Evolutionary conservation across 2,113 vertebrate genomes (phyloP).

Genomic region (Eurypyga helias): DNA sequence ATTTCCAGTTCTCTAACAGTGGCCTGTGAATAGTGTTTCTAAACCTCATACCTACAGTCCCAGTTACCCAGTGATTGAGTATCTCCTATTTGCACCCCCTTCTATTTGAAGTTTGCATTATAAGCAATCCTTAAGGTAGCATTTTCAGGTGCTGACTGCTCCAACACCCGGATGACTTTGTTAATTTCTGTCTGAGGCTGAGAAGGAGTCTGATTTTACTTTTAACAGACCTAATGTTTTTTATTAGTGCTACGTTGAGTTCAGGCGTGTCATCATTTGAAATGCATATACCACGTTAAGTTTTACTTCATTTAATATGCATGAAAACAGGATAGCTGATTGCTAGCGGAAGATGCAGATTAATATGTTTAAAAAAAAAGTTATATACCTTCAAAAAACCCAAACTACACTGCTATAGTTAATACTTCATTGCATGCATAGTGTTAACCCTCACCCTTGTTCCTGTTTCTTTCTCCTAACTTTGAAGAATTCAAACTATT

Average conservation of each 20-base stretch:
- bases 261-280: not conserved
- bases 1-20: not conserved
- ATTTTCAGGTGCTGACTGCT: conserved; percentile 17
- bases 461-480: not conserved
- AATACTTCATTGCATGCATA: not conserved
- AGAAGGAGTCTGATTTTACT: not conserved
- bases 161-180: conserved; percentile 4
- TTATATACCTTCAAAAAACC: not conserved
- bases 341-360: not conserved
- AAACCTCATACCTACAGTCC: not conserved
- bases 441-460: not conserved
- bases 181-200: conserved; percentile 7
- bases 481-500: conserved; percentile 3
- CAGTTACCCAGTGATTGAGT: not conserved
- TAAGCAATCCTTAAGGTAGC: not conserved
- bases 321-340: not conserved
- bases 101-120: not conserved
- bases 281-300: not conserved
- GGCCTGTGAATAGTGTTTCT: not conserved
- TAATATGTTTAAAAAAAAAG: not conserved
- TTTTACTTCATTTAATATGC: not conserved
- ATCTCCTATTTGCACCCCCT: not conserved
- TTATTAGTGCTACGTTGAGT: not conserved
- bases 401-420: not conserved
- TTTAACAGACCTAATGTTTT: not conserved